Conservation (phyloP, 2,797 vertebrate species). For the Hypotaenidia philippensis region DNA sequence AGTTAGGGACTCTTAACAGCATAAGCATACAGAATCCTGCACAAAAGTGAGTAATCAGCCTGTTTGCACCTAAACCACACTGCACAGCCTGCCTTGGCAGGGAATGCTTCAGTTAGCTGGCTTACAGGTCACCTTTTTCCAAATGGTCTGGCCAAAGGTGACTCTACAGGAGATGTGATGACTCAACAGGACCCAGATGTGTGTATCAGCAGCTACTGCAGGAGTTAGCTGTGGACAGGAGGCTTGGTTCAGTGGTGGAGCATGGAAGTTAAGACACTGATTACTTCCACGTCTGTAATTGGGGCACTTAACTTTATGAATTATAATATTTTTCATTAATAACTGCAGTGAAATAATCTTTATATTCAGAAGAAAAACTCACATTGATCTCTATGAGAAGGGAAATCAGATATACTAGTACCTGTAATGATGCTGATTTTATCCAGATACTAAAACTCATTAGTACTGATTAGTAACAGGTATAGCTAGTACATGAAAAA, state of each 20-base stretch:
- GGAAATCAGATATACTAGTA: neutral
- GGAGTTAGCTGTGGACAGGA: neutral
- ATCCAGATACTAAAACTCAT: neutral
- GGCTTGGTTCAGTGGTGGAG: neutral
- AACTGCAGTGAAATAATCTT: neutral
- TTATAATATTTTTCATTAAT: neutral
- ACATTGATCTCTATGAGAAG: neutral
- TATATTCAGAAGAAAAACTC: neutral
- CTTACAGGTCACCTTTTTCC: neutral
- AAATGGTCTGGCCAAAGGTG: neutral
- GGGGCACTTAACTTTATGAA: accelerated
- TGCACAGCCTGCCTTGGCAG: neutral
- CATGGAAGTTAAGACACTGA: neutral
- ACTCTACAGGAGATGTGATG: neutral
- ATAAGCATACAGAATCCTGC: neutral
- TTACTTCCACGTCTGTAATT: neutral
- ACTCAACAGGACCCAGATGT: neutral
- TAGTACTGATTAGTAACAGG: neutral
- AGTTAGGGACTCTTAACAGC: neutral
- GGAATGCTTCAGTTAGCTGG: neutral
- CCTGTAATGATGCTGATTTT: neutral
- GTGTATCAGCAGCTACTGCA: neutral
- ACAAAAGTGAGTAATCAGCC: neutral
- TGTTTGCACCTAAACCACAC: neutral
- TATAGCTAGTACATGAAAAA: neutral